Evolutionary conservation across 2,113 vertebrate species (phyloP), one percentile per base, ranked within the genome.

Genomic region (Hippocampus abdominalis): DNA sequence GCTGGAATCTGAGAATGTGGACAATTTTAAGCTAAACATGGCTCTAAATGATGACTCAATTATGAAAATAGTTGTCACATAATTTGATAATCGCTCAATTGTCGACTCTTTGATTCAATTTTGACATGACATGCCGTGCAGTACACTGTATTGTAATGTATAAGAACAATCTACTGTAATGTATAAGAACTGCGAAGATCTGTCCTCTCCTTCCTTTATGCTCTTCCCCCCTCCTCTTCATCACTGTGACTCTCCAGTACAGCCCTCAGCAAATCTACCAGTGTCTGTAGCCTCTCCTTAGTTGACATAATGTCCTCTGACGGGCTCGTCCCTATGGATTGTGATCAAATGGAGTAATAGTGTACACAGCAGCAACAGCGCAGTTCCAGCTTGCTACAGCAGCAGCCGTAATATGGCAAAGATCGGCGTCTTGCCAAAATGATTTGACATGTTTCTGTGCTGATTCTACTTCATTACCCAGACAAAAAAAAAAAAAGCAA

Each of bases 311-410:
- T 78, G 8, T 51, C 70, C 71, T 74, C 82, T 83, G 88, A 88
- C 88, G 86, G 84, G 78, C 61, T 85, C 81, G 81, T 90, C 88
- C 85, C 86, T 86, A 84, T 85, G 88, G 87, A 90, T 90, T 88
- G 76, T 86, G 88, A 87, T 88, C 87, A 90, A 88, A 80, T 77
- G 74, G 78, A 84, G 85, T 72, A 78, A 80, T 80, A 82, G 85
- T 86, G 85, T 86, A 84, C 81, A 81, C 74, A 86, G 81, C 86
- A 86, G 86, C 81, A 83, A 79, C 85, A 82, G 77, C 74, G 71
- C 73, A 78, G 77, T 67, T 59, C 18, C 71, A 48, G 74, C 76
- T 83, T 79, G 80, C 83, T 71, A 79, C 78, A 81, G 72, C 86
- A 84, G 81, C 83, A 83, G 83, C 74, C 48, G 10, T 78, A 84